These are phyloP conservation scores for Notarius lentiginosus DNA, from an alignment of 2,113 vertebrate genomes.

Conservation along the genomic window DNA sequence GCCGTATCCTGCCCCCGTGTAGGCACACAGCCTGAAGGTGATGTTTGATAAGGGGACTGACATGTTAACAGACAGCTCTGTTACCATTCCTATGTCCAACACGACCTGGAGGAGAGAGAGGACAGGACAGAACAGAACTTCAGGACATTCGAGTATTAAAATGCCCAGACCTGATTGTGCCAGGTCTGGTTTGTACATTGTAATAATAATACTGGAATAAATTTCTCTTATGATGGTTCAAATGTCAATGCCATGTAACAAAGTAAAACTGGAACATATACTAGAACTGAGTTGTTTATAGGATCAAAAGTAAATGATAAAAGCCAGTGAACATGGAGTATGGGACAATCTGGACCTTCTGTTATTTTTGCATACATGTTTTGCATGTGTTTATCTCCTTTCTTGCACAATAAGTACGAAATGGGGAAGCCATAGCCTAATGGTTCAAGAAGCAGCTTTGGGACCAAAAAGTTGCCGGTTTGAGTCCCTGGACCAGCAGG, in stretches of 20 bases:
- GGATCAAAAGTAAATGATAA: neutral
- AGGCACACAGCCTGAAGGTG: constrained; percentile 78
- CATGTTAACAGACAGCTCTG: constrained; percentile 75
- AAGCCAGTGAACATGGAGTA: neutral
- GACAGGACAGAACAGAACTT: neutral
- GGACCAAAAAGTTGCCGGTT: too few species aligned
- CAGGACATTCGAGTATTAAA: neutral
- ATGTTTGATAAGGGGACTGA: constrained; percentile 74
- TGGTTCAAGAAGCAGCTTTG: too few species aligned
- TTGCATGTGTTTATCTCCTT: neutral
- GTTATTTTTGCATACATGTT: neutral
- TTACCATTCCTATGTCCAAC: constrained; percentile 73
- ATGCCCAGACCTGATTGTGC: neutral
- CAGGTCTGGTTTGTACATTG: neutral
- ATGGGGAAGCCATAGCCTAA: too few species aligned
- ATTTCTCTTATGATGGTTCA: neutral
- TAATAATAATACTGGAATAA: neutral
- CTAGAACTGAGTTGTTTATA: neutral
- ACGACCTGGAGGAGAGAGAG: constrained; percentile 65
- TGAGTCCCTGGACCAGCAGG: too few species aligned
- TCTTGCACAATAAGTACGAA: neutral
- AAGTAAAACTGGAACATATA: neutral
- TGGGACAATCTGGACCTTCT: neutral
- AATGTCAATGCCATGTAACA: neutral
- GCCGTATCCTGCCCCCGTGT: constrained; percentile 80